Evolutionary conservation across 2,888 invertebrate genomes (phyloP), one percentile per base, ranked within the genome.

Genomic region (Crepidodera aurea): DNA sequence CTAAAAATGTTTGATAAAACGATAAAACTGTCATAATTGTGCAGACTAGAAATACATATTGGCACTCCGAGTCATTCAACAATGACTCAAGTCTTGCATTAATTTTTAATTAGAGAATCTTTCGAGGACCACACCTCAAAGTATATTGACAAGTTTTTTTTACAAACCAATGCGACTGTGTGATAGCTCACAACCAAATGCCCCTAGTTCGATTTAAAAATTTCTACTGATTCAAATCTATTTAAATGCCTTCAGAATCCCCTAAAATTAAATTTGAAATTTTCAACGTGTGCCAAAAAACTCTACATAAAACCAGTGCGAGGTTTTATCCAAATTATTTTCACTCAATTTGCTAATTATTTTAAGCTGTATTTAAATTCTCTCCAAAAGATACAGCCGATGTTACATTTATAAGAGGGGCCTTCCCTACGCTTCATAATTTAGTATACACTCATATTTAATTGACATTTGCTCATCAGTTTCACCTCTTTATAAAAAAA

Each of bases 41-140:
- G 73, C 75, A 75, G 78, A 79, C 79, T 79, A 79, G 78, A 79
- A 72, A 76, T 74, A 62, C 46, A 74, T 73, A 73, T 76, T 75
- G 75, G 72, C 73, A 74, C 75, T 71, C 74, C 73, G 73, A 76
- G 75, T 71, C 71, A 68, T 69, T 65, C 68, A 65, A 70, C 69
- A 60, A 48, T 66, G 69, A 70, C 72, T 71, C 72, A 71, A n/a
- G 72, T 72, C 72, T 72, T 70, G 69, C 68, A 64, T 59, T 66
- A 63, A 64, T 68, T 66, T n/a, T 62, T 68, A 70, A 65, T 66
- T 68, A 64, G 63, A 50, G 37, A 53, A 55, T 44, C 13, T 61
- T 60, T 60, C 48, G 56, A 65, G 62, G 53, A 60, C 61, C 56
- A 61, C 51, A 48, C 39, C 48, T 57, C 37, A 48, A 46, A 56